A percentile compares a stretch with the other conserved stretches of the same genome.
These are phyloP conservation scores for Paedocypris micromegethes DNA, from an alignment of 2,797 vertebrate species.

Conservation along the genomic window DNA sequence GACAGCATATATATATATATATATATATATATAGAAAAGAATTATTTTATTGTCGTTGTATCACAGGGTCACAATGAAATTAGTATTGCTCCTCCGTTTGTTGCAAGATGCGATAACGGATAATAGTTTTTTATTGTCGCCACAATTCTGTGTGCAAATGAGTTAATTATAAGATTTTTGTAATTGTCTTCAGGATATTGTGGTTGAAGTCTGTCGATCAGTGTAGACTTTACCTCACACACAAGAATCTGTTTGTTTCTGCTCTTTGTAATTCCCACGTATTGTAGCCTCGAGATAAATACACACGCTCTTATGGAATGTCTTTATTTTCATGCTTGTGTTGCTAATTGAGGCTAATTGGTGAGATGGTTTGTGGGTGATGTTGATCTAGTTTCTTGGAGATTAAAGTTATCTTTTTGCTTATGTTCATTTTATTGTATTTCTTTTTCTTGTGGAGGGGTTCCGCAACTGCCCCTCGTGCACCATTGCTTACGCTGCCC, in stretches of 20 bases:
- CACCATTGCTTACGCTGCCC: no score
- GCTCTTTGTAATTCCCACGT: slow-evolving; percentile 29
- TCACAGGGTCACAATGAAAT: no score
- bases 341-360: slow-evolving; percentile 28
- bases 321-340: slow-evolving; percentile 14
- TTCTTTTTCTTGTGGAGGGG: no score
- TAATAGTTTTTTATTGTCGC: background rate
- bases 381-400: slow-evolving; percentile 23
- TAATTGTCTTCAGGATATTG: slow-evolving; percentile 13
- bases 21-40: no score
- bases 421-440: no score
- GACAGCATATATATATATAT: no score
- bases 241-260: slow-evolving; percentile 14
- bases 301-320: slow-evolving; percentile 11
- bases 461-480: no score
- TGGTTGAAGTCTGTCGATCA: slow-evolving; percentile 34
- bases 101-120: background rate
- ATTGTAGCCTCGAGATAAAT: slow-evolving; percentile 27
- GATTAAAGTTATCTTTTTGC: background rate
- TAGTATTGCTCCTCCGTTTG: background rate
- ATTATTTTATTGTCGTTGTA: no score
- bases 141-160: slow-evolving; percentile 2
- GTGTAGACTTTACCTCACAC: background rate
- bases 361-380: slow-evolving; percentile 11
- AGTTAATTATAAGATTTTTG: slow-evolving; percentile 32